A percentile compares a stretch with the other conserved stretches of the same genome.
Conservation (phyloP, 2,888 invertebrate species). For the Tenthredo mesomela region DNA sequence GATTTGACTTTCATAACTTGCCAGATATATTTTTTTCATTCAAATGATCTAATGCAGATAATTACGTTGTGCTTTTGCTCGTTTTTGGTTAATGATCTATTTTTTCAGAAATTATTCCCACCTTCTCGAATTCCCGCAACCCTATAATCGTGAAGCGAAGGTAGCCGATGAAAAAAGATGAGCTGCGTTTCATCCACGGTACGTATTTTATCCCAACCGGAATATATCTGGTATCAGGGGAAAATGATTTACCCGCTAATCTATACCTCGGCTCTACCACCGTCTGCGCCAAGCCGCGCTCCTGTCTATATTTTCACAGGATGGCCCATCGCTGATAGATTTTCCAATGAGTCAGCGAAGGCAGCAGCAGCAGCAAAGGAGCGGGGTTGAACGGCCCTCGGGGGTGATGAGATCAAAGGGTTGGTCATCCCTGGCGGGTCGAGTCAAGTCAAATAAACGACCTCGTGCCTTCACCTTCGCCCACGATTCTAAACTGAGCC, state of each 20-base stretch:
- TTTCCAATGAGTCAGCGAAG: conserved; percentile 67
- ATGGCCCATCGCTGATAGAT: conserved; percentile 65
- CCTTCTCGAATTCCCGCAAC: not conserved
- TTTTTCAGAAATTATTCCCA: not conserved
- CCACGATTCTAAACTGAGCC: conserved; percentile 68
- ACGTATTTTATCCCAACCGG: not conserved
- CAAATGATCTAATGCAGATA: not conserved
- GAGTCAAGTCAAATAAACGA: conserved; percentile 77
- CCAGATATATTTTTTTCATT: not conserved
- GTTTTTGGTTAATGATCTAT: not conserved
- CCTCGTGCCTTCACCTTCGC: conserved; percentile 67
- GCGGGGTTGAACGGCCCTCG: conserved; percentile 60
- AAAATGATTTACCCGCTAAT: conserved; percentile 39
- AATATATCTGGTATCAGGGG: conserved; percentile 24
- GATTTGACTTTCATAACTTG: not conserved
- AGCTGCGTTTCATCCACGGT: not conserved
- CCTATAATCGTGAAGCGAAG: not conserved
- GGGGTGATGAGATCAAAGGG: conserved; percentile 75
- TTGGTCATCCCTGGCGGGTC: conserved; percentile 72
- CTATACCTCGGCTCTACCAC: conserved; percentile 19
- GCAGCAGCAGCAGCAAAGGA: conserved; percentile 60
- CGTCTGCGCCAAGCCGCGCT: conserved; percentile 4
- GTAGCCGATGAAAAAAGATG: not conserved
- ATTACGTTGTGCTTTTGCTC: not conserved
- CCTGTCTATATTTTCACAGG: conserved; percentile 43